These are phyloP conservation scores for Typhlichthys eigenmanni DNA, from an alignment of 2,797 vertebrate genomes.

Conservation along the genomic window DNA sequence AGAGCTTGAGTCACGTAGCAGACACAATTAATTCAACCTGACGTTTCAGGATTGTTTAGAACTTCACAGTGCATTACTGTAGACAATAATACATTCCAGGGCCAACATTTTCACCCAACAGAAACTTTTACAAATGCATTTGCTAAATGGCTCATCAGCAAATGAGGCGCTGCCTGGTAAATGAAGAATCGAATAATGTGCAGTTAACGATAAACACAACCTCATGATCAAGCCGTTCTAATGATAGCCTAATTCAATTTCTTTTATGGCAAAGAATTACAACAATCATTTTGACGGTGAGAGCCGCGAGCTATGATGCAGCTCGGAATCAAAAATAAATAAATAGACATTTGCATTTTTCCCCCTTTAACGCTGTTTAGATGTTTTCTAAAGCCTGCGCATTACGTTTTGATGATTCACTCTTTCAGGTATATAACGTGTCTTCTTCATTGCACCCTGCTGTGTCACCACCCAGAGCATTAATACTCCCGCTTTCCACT, in stretches of 20 bases:
- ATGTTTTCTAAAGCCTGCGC: conserved; percentile 26
- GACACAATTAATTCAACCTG: conserved; percentile 4
- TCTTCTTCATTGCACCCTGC: conserved; percentile 7
- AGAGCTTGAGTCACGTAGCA: conserved; percentile 22
- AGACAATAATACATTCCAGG: conserved; percentile 35
- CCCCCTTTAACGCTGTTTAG: conserved; percentile 8
- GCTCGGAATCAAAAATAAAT: conserved; percentile 67
- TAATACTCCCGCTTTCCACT: conserved; percentile 49
- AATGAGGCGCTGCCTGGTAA: conserved; percentile 80
- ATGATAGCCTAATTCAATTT: conserved; percentile 79
- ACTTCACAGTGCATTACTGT: conserved; percentile 8
- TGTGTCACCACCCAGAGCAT: conserved; percentile 26
- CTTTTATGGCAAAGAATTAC: conserved; percentile 71
- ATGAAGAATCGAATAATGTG: conserved; percentile 79
- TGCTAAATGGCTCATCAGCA: conserved; percentile 77
- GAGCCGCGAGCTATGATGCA: conserved; percentile 68
- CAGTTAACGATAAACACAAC: conserved; percentile 78
- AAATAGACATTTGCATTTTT: conserved; percentile 53
- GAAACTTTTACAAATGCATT: conserved; percentile 70
- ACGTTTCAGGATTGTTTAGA: neutral
- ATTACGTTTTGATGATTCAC: conserved; percentile 41
- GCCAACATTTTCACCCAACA: conserved; percentile 52
- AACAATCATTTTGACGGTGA: conserved; percentile 69
- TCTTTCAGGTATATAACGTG: conserved; percentile 7
- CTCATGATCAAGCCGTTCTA: conserved; percentile 75